A percentile compares a stretch with the other conserved stretches of the same genome.
Conservation (phyloP, 1,140 invertebrate species). For the Microplitis mediator region DNA sequence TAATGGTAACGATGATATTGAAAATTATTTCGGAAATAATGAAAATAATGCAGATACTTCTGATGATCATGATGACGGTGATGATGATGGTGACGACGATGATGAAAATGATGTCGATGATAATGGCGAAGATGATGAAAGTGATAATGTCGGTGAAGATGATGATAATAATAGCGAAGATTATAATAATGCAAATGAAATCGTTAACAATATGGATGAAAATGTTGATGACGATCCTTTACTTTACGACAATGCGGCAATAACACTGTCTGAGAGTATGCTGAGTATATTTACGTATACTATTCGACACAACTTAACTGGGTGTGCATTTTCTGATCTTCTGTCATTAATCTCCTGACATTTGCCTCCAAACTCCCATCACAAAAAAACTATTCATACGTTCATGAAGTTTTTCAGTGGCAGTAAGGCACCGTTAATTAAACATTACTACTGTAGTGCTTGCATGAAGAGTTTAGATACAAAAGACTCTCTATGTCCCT, state of each 20-base stretch:
- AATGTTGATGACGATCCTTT: not conserved
- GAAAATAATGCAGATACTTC: no score
- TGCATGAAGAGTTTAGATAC: not conserved
- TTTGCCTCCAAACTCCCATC: not conserved
- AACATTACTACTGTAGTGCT: not conserved
- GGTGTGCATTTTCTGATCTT: not conserved
- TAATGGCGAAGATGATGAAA: not conserved
- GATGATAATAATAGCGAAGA: not conserved
- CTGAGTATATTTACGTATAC: constrained; percentile 7
- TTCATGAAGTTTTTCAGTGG: not conserved
- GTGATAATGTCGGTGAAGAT: not conserved
- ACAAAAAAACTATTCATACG: not conserved
- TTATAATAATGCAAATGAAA: not conserved
- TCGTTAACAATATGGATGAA: not conserved
- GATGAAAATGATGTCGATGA: no score
- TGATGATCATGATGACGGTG: no score
- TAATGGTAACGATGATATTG: not conserved
- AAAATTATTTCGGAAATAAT: no score
- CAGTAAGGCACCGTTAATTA: not conserved
- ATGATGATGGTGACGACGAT: no score
- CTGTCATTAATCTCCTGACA: not conserved
- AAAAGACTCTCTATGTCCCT: not conserved
- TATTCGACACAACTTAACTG: constrained; percentile 5
- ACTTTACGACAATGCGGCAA: not conserved
- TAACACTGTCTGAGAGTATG: constrained; percentile 16